phyloP scores from a whole-genome alignment of 92 coral and sea anemone genomes.

The Parazoanthus swiftii region DNA sequence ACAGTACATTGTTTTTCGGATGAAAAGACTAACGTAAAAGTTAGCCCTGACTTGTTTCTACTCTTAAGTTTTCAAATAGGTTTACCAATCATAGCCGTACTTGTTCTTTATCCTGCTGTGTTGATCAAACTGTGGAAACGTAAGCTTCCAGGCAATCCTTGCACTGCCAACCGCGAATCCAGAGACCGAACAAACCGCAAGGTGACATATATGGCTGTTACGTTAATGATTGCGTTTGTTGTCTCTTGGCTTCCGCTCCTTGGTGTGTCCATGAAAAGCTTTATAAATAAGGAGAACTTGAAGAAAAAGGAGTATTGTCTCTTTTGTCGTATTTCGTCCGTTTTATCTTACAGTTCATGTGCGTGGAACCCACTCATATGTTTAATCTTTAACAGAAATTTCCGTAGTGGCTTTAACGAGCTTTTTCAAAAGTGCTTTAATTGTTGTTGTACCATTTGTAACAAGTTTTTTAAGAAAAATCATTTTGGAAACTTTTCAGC shows the following conservation, averaged over 20 bases:
- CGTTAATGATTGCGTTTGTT: background rate
- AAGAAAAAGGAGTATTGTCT: background rate
- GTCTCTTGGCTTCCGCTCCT: background rate
- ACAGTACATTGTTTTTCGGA: background rate
- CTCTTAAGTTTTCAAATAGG: background rate
- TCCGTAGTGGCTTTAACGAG: background rate
- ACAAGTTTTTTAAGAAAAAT: background rate
- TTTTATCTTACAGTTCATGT: background rate
- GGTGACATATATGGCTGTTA: background rate
- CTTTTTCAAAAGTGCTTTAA: background rate
- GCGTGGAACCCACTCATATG: slow-evolving; percentile 2
- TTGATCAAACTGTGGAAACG: slow-evolving; percentile 15
- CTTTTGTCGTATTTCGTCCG: background rate
- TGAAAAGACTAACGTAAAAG: too few relatives aligned
- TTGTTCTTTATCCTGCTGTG: slow-evolving; percentile 12
- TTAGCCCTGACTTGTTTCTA: too few relatives aligned
- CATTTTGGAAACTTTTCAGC: too few relatives aligned
- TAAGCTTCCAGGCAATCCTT: slow-evolving; percentile 10
- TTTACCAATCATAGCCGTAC: background rate
- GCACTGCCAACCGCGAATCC: background rate
- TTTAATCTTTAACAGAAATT: background rate
- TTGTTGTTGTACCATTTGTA: background rate
- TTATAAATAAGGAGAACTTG: background rate
- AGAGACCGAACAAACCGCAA: slow-evolving; percentile 13
- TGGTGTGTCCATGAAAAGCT: background rate